Percentiles rank a stretch among this genome's conserved stretches.
Conservation (phyloP, 2,888 invertebrate genomes). For the Hermodice carunculata region DNA sequence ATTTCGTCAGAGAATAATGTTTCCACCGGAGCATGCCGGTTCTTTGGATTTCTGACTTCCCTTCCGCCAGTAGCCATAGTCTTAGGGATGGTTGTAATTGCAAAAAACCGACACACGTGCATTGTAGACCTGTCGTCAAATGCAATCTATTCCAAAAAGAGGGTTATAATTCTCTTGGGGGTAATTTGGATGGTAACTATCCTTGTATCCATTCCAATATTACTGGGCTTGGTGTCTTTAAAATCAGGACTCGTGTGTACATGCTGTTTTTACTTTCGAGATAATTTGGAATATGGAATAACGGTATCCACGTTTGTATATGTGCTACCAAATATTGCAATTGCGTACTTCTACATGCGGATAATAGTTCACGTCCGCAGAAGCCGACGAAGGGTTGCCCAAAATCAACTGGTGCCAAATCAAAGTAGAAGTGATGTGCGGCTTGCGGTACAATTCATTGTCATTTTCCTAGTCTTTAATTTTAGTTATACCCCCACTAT, state of each 20-base stretch:
- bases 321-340: slow-evolving; percentile 2
- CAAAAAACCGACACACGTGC: not conserved
- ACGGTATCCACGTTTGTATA: not conserved
- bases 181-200: slow-evolving; percentile 1
- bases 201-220: not conserved
- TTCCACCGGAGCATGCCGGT: not conserved
- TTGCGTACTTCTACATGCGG: not conserved
- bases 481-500: not conserved
- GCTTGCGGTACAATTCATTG: slow-evolving; percentile 11
- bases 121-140: not conserved
- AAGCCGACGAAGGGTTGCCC: not conserved
- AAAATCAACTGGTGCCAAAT: not conserved
- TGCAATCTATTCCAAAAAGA: too few species aligned
- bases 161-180: not conserved
- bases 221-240: slow-evolving; percentile 2
- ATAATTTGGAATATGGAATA: slow-evolving; percentile 4
- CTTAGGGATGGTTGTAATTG: slow-evolving; percentile 3
- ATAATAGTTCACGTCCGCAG: slow-evolving; percentile 1
- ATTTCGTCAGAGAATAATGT: too few species aligned
- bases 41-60: slow-evolving; percentile 6
- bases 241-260: slow-evolving; percentile 9
- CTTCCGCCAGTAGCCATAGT: slow-evolving; percentile 8
- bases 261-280: slow-evolving; percentile 11
- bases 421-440: not conserved
- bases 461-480: slow-evolving; percentile 18